Conservation (phyloP, 2,113 vertebrate genomes). For the Nerophis ophidion region DNA sequence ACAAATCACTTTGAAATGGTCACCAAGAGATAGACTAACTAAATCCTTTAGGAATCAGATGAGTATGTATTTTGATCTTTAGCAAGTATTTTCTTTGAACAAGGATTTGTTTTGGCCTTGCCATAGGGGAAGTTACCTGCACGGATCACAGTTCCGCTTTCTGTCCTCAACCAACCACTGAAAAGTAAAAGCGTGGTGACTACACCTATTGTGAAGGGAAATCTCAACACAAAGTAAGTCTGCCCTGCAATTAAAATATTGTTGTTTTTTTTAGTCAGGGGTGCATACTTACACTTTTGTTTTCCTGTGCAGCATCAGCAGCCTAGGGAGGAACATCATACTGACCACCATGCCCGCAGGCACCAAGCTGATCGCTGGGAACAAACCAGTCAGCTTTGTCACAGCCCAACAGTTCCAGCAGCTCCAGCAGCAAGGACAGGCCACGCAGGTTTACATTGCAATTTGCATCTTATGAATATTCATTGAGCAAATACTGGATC, state of each 20-base stretch:
- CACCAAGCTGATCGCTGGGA: slow-evolving; percentile 91
- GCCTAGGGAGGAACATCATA: slow-evolving; percentile 93
- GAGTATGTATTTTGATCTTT: not conserved
- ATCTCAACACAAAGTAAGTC: slow-evolving; percentile 88
- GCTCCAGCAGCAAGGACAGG: slow-evolving; percentile 95
- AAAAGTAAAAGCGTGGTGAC: slow-evolving; percentile 91
- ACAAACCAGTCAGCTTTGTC: slow-evolving; percentile 96
- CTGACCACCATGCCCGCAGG: slow-evolving; percentile 96
- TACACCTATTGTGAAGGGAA: slow-evolving; percentile 92
- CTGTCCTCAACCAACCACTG: slow-evolving; percentile 93
- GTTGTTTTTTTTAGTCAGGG: no score
- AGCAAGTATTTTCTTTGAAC: not conserved
- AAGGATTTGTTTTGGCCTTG: not conserved
- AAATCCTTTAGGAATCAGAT: not conserved
- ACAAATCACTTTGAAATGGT: no score
- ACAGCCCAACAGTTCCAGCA: slow-evolving; percentile 96
- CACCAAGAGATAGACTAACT: not conserved
- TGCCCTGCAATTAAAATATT: not conserved
- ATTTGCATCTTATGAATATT: not conserved
- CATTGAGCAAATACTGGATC: not conserved
- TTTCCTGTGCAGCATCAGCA: slow-evolving; percentile 77
- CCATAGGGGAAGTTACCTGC: slow-evolving; percentile 89
- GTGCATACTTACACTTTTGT: no score
- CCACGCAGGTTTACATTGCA: slow-evolving; percentile 80
- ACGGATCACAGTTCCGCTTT: slow-evolving; percentile 89